Evolutionary conservation across 1,140 invertebrate genomes (phyloP), one percentile per base, ranked within the genome.

Genomic region (Caenorhabditis brenneri): DNA sequence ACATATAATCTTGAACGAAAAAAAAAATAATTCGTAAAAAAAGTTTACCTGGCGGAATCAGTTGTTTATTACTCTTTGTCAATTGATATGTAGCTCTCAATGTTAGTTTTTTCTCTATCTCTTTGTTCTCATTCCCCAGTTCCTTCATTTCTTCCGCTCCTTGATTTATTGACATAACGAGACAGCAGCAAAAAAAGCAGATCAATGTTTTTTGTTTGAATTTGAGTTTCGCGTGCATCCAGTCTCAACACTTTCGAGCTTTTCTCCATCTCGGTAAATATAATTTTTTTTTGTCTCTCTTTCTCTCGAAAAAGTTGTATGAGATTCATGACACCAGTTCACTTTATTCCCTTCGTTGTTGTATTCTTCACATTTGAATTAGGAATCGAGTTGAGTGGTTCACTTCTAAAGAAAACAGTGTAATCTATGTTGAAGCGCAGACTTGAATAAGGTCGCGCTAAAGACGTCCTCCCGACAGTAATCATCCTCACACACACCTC

Each of bases 131-230:
- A 7, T 27, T 65, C 22, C 31, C 33, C n/a, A n/a, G n/a, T n/a
- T n/a, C n/a, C n/a, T n/a, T 65, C 58, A 33, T 19, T 65, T 33
- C 31, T 65, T n/a, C 36, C 29, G 65, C 65, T 42, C 42, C 65
- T 74, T 74, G 65, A 74, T 46, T 74, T 74, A 74, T 74, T 74
- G 65, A 74, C 65, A 74, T 74, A 74, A 42, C 58, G 29, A 65
- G 58, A 65, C 7, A 65, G 31, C 29, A 65, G 58, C 9, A 74
- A 42, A 24, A 31, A 31, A 22, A 22, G n/a, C 42, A 74, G 27
- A 74, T n/a, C 65, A 36, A n/a, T 39, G 42, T 74, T 74, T 42
- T 74, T 33, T 33, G 29, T 65, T 65, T 33, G 31, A 65, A 33
- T 65, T 65, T n/a, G 53, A 22, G 58, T 33, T 33, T 33, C 29